Evolutionary conservation across 2,888 invertebrate genomes (phyloP).

Genomic region (Argyresthia goedartella): DNA sequence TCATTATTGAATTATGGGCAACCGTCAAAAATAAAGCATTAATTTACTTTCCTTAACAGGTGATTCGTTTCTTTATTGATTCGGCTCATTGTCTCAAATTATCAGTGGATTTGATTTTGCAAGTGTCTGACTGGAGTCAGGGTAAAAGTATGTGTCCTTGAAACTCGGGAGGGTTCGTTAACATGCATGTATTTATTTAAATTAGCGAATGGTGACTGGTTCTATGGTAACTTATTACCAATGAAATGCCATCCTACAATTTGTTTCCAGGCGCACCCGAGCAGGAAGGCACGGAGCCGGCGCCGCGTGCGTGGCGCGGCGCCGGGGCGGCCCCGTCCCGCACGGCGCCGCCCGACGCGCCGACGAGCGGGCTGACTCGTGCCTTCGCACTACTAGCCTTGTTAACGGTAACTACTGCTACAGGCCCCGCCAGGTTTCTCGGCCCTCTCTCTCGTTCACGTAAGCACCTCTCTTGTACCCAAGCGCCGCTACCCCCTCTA

Average conservation of each 20-base stretch:
- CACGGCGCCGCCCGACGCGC: conserved; percentile 19
- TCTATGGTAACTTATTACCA: neutral
- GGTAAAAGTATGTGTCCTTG: neutral
- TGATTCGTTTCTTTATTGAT: too few species aligned
- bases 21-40: too few species aligned
- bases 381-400: too few species aligned
- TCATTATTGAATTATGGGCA: too few species aligned
- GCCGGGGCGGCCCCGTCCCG: conserved; percentile 44
- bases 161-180: neutral
- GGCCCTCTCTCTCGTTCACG: too few species aligned
- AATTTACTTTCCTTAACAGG: too few species aligned
- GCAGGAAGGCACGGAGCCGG: conserved; percentile 55
- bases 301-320: conserved; percentile 69
- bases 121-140: neutral
- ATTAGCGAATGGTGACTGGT: neutral
- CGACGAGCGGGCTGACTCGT: conserved; percentile 16
- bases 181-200: neutral
- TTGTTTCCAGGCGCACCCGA: conserved; percentile 47
- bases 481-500: conserved; percentile 31
- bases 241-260: conserved; percentile 3
- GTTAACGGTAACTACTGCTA: conserved; percentile 25
- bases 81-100: too few species aligned
- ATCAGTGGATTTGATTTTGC: neutral
- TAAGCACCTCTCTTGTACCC: too few species aligned
- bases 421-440: too few species aligned